These are phyloP conservation scores for Sebastes diploproa DNA, from an alignment of 2,797 vertebrate species.

Conservation along the genomic window DNA sequence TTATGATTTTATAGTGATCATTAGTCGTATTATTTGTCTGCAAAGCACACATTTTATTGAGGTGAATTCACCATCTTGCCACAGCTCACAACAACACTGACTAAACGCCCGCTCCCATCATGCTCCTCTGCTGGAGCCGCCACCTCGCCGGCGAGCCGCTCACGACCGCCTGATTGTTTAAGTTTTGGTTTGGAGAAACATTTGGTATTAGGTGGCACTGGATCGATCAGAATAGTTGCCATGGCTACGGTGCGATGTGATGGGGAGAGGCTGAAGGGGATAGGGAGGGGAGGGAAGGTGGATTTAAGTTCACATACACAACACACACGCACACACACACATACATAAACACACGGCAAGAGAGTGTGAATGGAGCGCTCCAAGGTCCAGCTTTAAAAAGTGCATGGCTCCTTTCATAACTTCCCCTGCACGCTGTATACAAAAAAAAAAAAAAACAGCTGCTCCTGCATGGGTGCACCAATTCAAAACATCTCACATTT, in stretches of 20 bases:
- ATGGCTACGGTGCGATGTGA: constrained; percentile 86
- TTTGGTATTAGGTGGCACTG: constrained; percentile 87
- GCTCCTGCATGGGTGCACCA: constrained; percentile 10
- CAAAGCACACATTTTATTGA: neutral
- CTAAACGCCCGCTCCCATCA: constrained; percentile 3
- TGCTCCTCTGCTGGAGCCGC: constrained; percentile 28
- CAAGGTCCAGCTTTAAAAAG: constrained; percentile 55
- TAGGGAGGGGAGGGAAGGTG: constrained; percentile 26
- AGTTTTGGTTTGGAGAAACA: constrained; percentile 79
- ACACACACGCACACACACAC: neutral
- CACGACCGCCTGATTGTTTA: constrained; percentile 56
- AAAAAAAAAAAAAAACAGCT: constrained; percentile 10
- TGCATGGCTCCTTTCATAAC: constrained; percentile 14
- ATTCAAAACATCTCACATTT: constrained; percentile 43
- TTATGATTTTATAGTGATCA: no score
- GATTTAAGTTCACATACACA: constrained; percentile 47
- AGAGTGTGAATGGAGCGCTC: constrained; percentile 46
- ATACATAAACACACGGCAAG: constrained; percentile 8
- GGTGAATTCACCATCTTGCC: neutral
- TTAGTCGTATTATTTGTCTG: neutral
- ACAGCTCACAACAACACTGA: neutral
- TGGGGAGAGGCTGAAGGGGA: constrained; percentile 82
- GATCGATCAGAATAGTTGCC: constrained; percentile 93
- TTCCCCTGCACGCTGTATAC: neutral
- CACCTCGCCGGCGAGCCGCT: neutral